phyloP scores from a whole-genome alignment of 2,797 vertebrate genomes.

The Brachymystax lenok region DNA sequence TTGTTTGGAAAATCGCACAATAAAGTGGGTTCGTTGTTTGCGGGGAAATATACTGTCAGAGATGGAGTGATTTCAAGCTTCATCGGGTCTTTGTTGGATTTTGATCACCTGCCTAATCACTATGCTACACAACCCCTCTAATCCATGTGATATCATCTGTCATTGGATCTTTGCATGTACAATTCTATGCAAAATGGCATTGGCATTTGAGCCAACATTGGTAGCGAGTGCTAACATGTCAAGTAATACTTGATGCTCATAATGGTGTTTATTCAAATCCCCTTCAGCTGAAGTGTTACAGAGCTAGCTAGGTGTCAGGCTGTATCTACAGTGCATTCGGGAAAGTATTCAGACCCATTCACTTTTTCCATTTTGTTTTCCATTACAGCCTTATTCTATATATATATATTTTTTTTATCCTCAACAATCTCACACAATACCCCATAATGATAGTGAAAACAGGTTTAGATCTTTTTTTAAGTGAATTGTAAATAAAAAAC shows the following conservation, averaged over 20 bases:
- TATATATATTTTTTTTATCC: too few species aligned
- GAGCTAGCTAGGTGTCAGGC: not conserved
- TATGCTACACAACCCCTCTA: constrained; percentile 51
- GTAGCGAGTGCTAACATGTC: constrained; percentile 60
- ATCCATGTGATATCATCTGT: constrained; percentile 62
- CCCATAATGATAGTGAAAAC: too few species aligned
- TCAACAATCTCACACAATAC: too few species aligned
- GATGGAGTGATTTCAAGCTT: constrained; percentile 54
- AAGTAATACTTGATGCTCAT: constrained; percentile 64
- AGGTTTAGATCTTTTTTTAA: too few species aligned
- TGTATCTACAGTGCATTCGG: not conserved
- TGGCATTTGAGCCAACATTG: constrained; percentile 55
- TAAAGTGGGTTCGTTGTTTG: constrained; percentile 63
- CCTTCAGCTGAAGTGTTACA: constrained; percentile 38
- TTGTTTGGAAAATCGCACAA: constrained; percentile 56
- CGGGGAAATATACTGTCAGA: constrained; percentile 44
- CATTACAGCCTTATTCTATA: too few species aligned
- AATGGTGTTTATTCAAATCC: constrained; percentile 64
- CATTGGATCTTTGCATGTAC: constrained; percentile 56
- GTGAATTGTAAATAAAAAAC: too few species aligned
- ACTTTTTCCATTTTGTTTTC: too few species aligned
- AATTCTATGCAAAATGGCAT: constrained; percentile 68
- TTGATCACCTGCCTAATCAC: constrained; percentile 16
- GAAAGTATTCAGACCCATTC: too few species aligned
- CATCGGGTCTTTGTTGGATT: constrained; percentile 59